phyloP scores from a whole-genome alignment of 2,797 vertebrate genomes.

The Strix occidentalis region DNA sequence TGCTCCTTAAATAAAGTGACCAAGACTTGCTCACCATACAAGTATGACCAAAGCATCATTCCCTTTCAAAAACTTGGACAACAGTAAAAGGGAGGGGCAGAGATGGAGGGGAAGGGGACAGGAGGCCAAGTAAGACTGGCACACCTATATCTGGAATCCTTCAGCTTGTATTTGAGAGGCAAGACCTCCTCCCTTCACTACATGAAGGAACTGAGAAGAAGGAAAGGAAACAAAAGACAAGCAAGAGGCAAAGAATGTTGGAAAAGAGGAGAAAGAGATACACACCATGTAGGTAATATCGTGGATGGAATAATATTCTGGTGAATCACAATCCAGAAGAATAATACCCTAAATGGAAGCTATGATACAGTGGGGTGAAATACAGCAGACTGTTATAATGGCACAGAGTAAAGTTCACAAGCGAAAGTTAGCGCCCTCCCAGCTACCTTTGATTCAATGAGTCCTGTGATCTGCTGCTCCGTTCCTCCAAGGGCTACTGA shows the following conservation, averaged over 20 bases:
- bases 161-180: not conserved
- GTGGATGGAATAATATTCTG: not conserved
- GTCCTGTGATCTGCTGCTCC: constrained; percentile 63
- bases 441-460: constrained; percentile 68
- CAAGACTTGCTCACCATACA: not conserved
- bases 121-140: not conserved
- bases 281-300: rapidly evolving
- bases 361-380: not conserved
- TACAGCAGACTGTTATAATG: not conserved
- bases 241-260: not conserved
- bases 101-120: not conserved
- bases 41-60: rapidly evolving
- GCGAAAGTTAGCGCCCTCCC: constrained; percentile 31
- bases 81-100: not conserved
- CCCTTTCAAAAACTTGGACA: not conserved
- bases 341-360: not conserved
- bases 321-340: not conserved
- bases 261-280: not conserved
- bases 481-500: constrained; percentile 69
- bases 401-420: not conserved
- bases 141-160: not conserved
- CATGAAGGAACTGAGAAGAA: not conserved
- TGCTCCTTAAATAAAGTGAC: not conserved
- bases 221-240: not conserved
- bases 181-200: not conserved